phyloP scores from a whole-genome alignment of 2,888 invertebrate genomes.

The Drosophila leonis region DNA sequence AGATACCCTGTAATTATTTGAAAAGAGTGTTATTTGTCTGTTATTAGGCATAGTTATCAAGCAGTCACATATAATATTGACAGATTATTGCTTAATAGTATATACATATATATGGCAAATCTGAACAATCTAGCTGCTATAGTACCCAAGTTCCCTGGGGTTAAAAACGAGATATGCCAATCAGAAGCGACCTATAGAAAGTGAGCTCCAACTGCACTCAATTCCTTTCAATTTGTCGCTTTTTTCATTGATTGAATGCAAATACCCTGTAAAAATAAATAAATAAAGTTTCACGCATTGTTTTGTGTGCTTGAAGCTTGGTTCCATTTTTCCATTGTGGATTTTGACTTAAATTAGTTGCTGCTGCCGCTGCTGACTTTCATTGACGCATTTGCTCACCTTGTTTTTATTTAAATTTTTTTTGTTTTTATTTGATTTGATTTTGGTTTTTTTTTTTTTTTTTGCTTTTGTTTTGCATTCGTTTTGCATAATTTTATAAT shows the following conservation, averaged over 20 bases:
- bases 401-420: slow-evolving; percentile 69
- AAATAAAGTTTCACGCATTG: not conserved
- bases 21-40: not conserved
- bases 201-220: not conserved
- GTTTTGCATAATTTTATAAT: slow-evolving; percentile 69
- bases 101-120: not conserved
- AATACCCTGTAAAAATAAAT: slow-evolving; percentile 12
- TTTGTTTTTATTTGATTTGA: slow-evolving; percentile 36
- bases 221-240: not conserved
- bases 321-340: slow-evolving; percentile 56
- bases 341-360: slow-evolving; percentile 57
- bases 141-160: not conserved
- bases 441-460: slow-evolving; percentile 10
- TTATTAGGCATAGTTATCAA: not conserved
- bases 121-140: not conserved
- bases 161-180: not conserved
- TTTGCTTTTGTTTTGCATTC: slow-evolving; percentile 51
- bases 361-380: slow-evolving; percentile 53
- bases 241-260: not conserved
- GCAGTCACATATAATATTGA: not conserved
- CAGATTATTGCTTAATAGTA: not conserved
- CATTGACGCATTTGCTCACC: slow-evolving; percentile 78
- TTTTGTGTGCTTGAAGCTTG: slow-evolving; percentile 31
- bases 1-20: not conserved
- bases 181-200: not conserved